These are phyloP conservation scores for Gymnothorax reevesii DNA, from an alignment of 2,797 vertebrate genomes.

Conservation along the genomic window DNA sequence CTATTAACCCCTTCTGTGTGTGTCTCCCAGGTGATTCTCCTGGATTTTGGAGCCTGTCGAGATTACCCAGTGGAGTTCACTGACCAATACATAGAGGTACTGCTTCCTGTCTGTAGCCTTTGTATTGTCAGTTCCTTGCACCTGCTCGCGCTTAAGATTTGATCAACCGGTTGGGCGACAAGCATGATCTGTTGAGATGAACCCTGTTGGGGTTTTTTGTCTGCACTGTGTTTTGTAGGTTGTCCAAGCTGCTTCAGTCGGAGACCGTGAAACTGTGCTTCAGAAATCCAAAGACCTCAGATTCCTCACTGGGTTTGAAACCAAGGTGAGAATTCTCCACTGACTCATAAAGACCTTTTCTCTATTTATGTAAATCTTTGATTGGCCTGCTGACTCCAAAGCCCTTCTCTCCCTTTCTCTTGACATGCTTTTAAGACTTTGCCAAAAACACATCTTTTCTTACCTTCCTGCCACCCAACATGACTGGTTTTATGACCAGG, in stretches of 20 bases:
- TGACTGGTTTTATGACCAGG: too few species aligned
- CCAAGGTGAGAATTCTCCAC: constrained; percentile 74
- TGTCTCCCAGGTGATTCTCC: constrained; percentile 71
- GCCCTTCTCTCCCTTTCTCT: background rate
- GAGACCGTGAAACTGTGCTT: constrained; percentile 79
- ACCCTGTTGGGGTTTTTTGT: background rate
- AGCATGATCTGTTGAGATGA: background rate
- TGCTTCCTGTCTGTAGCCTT: too few species aligned
- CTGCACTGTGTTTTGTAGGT: constrained; percentile 66
- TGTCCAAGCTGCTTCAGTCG: constrained; percentile 80
- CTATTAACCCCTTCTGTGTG: background rate
- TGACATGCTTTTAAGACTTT: background rate
- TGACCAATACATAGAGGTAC: constrained; percentile 86
- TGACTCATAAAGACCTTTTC: background rate
- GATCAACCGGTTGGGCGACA: background rate
- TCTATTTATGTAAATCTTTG: background rate
- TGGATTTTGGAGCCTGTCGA: constrained; percentile 88
- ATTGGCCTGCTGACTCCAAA: background rate
- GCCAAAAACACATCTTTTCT: too few species aligned
- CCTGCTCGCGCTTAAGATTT: background rate
- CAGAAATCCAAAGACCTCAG: constrained; percentile 85
- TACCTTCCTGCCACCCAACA: too few species aligned
- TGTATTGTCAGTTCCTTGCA: background rate
- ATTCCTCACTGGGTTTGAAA: constrained; percentile 89
- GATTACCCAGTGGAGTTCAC: constrained; percentile 80